Evolutionary conservation across 2,113 vertebrate species (phyloP).

Genomic region (Tylochromis polylepis): DNA sequence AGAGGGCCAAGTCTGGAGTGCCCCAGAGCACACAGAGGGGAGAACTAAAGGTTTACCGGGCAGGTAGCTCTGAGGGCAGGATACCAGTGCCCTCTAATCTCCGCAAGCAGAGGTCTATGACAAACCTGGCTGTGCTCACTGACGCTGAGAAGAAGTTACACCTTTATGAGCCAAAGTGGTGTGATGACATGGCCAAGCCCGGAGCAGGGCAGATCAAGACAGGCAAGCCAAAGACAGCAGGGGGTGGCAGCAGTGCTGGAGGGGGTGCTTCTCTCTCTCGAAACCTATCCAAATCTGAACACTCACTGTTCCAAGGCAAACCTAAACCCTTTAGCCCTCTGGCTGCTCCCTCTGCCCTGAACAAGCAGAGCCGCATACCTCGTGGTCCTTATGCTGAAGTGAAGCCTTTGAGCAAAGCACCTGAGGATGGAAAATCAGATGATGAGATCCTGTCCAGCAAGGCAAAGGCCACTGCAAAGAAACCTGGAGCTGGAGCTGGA

Average conservation of each 20-base stretch:
- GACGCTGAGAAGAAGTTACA: slow-evolving; percentile 96
- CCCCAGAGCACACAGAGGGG: slow-evolving; percentile 74
- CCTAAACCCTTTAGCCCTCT: slow-evolving; percentile 80
- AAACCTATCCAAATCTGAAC: slow-evolving; percentile 91
- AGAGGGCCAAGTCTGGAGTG: slow-evolving; percentile 79
- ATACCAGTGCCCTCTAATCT: slow-evolving; percentile 82
- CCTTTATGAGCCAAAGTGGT: slow-evolving; percentile 92
- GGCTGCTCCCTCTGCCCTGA: slow-evolving; percentile 75
- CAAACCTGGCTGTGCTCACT: slow-evolving; percentile 92
- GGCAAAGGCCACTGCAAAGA: slow-evolving; percentile 76
- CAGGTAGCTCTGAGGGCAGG: slow-evolving; percentile 81
- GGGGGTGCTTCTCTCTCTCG: slow-evolving; percentile 81
- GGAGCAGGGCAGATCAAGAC: slow-evolving; percentile 62
- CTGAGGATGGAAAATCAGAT: slow-evolving; percentile 86
- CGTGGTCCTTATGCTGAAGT: slow-evolving; percentile 94
- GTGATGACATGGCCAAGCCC: slow-evolving; percentile 87
- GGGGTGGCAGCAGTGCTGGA: slow-evolving; percentile 57
- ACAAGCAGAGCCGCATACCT: slow-evolving; percentile 92
- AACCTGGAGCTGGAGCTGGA: slow-evolving; percentile 60
- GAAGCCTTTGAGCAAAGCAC: slow-evolving; percentile 91
- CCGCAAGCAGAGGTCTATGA: slow-evolving; percentile 93
- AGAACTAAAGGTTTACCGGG: slow-evolving; percentile 89
- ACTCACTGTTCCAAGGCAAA: slow-evolving; percentile 89
- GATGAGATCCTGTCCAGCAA: slow-evolving; percentile 91
- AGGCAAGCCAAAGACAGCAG: slow-evolving; percentile 65